Evolutionary conservation across 2,888 invertebrate species (phyloP), one percentile per base, ranked within the genome.

Genomic region (Chrysolina oricalcia): DNA sequence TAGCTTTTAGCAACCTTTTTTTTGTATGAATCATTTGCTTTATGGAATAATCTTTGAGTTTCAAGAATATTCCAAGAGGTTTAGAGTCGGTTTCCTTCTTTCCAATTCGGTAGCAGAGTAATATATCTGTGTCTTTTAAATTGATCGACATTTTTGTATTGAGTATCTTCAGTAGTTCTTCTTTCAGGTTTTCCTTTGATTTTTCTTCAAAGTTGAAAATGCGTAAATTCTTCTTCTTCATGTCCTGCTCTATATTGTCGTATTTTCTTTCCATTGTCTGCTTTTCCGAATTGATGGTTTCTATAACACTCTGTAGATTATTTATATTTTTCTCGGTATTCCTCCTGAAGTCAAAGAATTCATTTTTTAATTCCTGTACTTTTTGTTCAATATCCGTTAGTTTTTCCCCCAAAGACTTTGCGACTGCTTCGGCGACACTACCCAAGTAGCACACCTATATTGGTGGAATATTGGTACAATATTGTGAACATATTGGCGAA

Each of bases 171-270:
- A 27, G 27, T 27, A 27, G 27, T 27, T 27, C 27, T 27, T 27
- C 27, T 5, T 27, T 27, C 27, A 27, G 27, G 27, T 27, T 27
- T 5, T 27, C 27, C 27, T 27, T 27, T 27, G 27, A 27, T 27
- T 27, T 27, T 27, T 27, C 27, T 27, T 27, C 23, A 63, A 23
- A 70, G 40, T 70, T 70, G 15, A 59, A 62, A 5, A 70, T 17
- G 35, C 70, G 53, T 15, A 70, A 43, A 15, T 59, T 70, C 11
- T 41, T 59, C 17, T 8, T 59, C 21, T 21, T 62, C 19, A 3
- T 19, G 19, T 56, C 21, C 41, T 70, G 56, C 17, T 70, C 59
- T 41, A 70, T 59, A 6, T n/a, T 21, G 40, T 70, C 70, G 41
- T 23, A 46, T 41, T 59, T 69, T 19, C 35, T 13, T 27, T 35